phyloP scores from a whole-genome alignment of 1,140 invertebrate species.

The Nephila pilipes region DNA sequence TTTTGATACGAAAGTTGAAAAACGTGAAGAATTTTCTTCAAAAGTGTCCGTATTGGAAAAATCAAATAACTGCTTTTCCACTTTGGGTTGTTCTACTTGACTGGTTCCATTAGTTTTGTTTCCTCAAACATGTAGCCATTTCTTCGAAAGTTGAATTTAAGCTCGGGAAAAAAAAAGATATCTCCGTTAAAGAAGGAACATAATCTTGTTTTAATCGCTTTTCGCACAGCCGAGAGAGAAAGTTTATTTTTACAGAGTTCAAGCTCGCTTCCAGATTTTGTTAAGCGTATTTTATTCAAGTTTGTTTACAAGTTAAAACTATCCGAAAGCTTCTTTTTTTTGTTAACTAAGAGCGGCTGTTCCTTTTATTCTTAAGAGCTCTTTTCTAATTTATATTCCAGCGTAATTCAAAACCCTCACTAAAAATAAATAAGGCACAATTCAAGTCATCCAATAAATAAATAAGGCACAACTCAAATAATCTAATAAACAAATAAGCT shows the following conservation, averaged over 20 bases:
- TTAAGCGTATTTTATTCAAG: not conserved
- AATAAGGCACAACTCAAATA: too few species aligned
- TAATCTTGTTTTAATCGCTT: slow-evolving; percentile 6
- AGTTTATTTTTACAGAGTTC: not conserved
- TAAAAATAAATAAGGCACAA: too few species aligned
- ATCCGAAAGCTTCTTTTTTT: too few species aligned
- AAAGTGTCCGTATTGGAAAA: slow-evolving; percentile 13
- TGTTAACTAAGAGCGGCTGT: too few species aligned
- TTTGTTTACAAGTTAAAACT: too few species aligned
- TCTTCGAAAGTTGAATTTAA: not conserved
- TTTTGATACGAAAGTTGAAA: not conserved
- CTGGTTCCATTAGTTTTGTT: slow-evolving; percentile 17
- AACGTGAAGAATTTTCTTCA: not conserved
- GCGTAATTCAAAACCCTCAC: too few species aligned
- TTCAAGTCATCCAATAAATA: too few species aligned
- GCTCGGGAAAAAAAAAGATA: not conserved
- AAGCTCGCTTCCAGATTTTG: not conserved
- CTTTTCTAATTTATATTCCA: too few species aligned
- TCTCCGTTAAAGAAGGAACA: not conserved
- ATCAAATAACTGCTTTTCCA: not conserved
- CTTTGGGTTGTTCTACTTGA: not conserved
- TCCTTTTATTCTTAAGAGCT: too few species aligned
- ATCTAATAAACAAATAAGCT: too few species aligned
- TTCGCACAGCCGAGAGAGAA: not conserved
- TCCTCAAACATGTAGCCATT: not conserved